phyloP scores from a whole-genome alignment of 2,888 invertebrate species.

The Polymixis flavicincta region DNA sequence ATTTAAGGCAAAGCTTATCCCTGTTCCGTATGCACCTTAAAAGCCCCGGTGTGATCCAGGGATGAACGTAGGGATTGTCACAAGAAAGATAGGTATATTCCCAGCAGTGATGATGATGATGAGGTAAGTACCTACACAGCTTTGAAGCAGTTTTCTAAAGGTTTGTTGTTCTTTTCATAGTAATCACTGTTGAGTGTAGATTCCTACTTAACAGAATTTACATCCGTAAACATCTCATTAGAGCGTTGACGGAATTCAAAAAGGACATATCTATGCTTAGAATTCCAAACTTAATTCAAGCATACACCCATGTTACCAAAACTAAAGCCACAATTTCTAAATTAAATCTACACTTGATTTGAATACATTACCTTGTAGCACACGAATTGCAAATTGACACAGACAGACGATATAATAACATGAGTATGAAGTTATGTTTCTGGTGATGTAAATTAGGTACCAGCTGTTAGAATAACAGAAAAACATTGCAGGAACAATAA shows the following conservation, averaged over 20 bases:
- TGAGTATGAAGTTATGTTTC: conserved; percentile 25
- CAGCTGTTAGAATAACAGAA: conserved; percentile 6
- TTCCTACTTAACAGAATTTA: conserved; percentile 8
- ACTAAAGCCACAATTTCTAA: conserved; percentile 41
- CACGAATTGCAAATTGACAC: conserved; percentile 42
- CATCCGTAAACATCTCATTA: conserved; percentile 29
- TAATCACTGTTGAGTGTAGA: background rate
- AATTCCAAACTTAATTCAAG: conserved; percentile 20
- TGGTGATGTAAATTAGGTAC: conserved; percentile 15
- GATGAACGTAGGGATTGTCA: background rate
- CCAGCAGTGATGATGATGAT: background rate
- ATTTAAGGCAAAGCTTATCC: too few relatives aligned
- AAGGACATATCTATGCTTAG: conserved; percentile 1
- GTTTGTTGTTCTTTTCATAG: background rate
- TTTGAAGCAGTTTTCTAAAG: background rate
- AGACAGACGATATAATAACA: conserved; percentile 32
- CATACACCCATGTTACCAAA: conserved; percentile 16
- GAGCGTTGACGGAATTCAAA: background rate
- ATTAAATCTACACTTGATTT: conserved; percentile 53
- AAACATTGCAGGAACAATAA: conserved; percentile 13
- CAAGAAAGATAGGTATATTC: background rate
- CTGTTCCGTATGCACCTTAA: too few relatives aligned
- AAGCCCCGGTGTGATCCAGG: too few relatives aligned
- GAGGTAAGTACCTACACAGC: background rate
- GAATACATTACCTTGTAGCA: conserved; percentile 35